A percentile compares a stretch with the other conserved stretches of the same genome.
Evolutionary conservation across 2,797 vertebrate species (phyloP).

Genomic region (Acanthornis magna): DNA sequence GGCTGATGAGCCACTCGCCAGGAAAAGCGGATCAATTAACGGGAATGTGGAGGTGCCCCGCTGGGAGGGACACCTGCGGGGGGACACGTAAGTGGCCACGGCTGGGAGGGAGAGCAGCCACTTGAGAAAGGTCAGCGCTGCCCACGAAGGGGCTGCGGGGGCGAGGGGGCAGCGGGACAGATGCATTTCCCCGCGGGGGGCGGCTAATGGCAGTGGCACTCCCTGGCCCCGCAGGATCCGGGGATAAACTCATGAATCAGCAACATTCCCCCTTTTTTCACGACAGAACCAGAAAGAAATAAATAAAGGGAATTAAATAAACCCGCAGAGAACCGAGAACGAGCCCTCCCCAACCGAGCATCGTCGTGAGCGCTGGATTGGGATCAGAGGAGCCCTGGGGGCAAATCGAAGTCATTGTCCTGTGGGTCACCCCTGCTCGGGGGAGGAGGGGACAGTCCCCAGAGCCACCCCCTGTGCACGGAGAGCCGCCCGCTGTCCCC

Average conservation of each 20-base stretch:
- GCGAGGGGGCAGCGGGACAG: neutral
- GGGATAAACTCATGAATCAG: neutral
- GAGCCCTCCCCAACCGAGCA: neutral
- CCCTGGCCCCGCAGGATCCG: neutral
- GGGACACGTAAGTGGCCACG: neutral
- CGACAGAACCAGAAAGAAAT: neutral
- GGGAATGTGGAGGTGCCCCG: neutral
- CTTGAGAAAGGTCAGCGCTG: slow-evolving; percentile 35
- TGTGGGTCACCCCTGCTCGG: neutral
- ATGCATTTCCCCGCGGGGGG: neutral
- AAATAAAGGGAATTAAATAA: neutral
- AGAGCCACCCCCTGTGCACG: neutral
- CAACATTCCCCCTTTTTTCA: neutral
- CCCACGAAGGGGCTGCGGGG: neutral
- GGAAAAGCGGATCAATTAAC: neutral
- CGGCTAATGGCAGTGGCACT: neutral
- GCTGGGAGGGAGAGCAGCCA: slow-evolving; percentile 13
- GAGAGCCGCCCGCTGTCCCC: neutral
- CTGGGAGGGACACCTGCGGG: neutral
- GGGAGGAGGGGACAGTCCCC: neutral
- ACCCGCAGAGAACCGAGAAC: neutral
- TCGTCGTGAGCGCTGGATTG: neutral
- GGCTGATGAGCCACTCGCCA: neutral
- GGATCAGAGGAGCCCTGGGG: neutral
- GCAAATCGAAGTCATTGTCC: neutral